Conservation (phyloP, 1,140 invertebrate species). For the Drosophila funebris region DNA sequence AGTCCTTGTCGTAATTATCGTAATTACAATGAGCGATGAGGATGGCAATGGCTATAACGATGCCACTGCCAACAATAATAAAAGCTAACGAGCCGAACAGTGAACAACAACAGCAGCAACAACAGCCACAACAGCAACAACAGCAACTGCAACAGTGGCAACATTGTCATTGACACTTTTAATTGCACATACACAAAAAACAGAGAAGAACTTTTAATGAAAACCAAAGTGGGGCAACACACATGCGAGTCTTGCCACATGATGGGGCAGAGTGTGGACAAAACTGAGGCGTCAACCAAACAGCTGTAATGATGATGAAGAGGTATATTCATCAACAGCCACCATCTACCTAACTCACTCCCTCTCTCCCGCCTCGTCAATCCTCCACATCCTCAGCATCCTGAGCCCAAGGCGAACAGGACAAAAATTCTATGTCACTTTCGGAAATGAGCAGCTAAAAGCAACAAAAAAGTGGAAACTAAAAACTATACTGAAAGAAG, state of each 20-base stretch:
- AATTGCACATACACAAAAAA: slow-evolving; percentile 59
- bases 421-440: slow-evolving; percentile 69
- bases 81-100: slow-evolving; percentile 65
- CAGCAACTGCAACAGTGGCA: slow-evolving; percentile 29
- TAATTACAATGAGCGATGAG: slow-evolving; percentile 76
- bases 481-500: slow-evolving; percentile 45
- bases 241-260: slow-evolving; percentile 48
- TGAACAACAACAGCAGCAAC: slow-evolving; percentile 35
- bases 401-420: slow-evolving; percentile 35
- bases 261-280: slow-evolving; percentile 31
- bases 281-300: neutral
- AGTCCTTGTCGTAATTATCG: slow-evolving; percentile 74
- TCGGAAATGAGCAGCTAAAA: slow-evolving; percentile 64
- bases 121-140: slow-evolving; percentile 7
- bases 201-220: slow-evolving; percentile 26
- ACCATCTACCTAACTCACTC: too few species aligned
- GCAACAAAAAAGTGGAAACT: slow-evolving; percentile 21
- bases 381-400: neutral
- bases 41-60: slow-evolving; percentile 51
- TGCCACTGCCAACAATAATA: slow-evolving; percentile 63
- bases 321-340: slow-evolving; percentile 50
- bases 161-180: slow-evolving; percentile 70
- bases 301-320: slow-evolving; percentile 74
- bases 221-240: slow-evolving; percentile 63
- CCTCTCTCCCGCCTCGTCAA: neutral